phyloP scores from a whole-genome alignment of 2,797 vertebrate species.

The Corythornis leucogaster region DNA sequence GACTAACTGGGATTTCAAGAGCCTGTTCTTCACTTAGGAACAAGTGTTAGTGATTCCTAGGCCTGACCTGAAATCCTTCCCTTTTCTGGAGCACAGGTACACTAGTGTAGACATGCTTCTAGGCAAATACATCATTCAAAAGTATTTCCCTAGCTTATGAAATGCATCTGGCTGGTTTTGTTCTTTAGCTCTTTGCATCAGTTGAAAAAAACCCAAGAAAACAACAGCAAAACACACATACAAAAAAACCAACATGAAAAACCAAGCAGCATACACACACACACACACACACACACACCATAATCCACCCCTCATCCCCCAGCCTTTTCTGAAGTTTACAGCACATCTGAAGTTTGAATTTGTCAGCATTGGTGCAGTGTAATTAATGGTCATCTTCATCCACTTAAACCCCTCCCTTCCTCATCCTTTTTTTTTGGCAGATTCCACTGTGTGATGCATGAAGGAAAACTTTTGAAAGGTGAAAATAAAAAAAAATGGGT shows the following conservation, averaged over 20 bases:
- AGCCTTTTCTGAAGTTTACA: background rate
- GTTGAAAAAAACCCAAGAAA: too few relatives aligned
- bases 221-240: too few relatives aligned
- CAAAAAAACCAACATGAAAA: too few relatives aligned
- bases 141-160: background rate
- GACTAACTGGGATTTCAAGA: background rate
- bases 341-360: background rate
- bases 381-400: background rate
- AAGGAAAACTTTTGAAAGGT: background rate
- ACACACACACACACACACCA: accelerated
- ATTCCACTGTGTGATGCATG: background rate
- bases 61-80: background rate
- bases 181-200: background rate
- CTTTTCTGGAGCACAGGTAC: background rate
- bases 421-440: background rate
- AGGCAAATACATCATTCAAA: background rate
- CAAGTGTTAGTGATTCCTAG: background rate
- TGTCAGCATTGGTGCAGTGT: background rate
- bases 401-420: background rate
- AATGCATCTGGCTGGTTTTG: background rate
- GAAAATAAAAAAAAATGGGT: background rate
- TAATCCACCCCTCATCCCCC: background rate
- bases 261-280: too few relatives aligned
- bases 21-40: background rate
- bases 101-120: background rate